These are phyloP conservation scores for Mythimna albipuncta DNA, from an alignment of 2,888 invertebrate species.

Conservation along the genomic window DNA sequence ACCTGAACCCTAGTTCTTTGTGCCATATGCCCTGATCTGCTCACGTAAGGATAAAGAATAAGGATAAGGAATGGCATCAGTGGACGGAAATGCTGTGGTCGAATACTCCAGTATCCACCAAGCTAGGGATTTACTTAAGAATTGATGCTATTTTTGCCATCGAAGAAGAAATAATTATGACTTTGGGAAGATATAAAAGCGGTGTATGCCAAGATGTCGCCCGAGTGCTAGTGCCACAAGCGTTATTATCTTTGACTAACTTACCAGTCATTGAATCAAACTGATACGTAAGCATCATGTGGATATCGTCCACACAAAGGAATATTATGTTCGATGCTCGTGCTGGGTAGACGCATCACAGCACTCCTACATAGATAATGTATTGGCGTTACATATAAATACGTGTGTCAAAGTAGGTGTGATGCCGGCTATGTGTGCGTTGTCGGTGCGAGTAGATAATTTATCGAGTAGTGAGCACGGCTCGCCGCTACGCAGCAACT, in stretches of 20 bases:
- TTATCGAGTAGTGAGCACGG: slow-evolving; percentile 77
- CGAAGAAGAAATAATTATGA: not conserved
- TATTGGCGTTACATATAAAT: slow-evolving; percentile 68
- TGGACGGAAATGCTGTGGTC: not conserved
- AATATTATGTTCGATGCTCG: slow-evolving; percentile 63
- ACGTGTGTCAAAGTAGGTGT: slow-evolving; percentile 62
- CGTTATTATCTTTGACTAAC: slow-evolving; percentile 8
- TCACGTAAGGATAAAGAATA: too few relatives aligned
- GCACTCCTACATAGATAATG: slow-evolving; percentile 60
- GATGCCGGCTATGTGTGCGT: slow-evolving; percentile 58
- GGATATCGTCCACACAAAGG: slow-evolving; percentile 77
- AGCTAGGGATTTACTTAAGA: not conserved
- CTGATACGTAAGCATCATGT: slow-evolving; percentile 58
- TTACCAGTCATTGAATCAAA: slow-evolving; percentile 40
- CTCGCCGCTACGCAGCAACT: slow-evolving; percentile 65
- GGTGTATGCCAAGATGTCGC: not conserved
- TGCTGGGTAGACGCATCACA: slow-evolving; percentile 70
- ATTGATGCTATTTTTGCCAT: not conserved
- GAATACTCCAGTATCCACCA: too few relatives aligned
- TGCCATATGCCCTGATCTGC: not conserved
- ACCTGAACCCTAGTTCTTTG: not conserved
- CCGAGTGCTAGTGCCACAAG: not conserved
- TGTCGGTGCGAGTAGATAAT: slow-evolving; percentile 79
- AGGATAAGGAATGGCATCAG: not conserved
- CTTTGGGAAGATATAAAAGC: not conserved